A percentile compares a stretch with the other conserved stretches of the same genome.
phyloP scores from a whole-genome alignment of 92 coral and sea anemone species.

The Palythoa caribaeorum region DNA sequence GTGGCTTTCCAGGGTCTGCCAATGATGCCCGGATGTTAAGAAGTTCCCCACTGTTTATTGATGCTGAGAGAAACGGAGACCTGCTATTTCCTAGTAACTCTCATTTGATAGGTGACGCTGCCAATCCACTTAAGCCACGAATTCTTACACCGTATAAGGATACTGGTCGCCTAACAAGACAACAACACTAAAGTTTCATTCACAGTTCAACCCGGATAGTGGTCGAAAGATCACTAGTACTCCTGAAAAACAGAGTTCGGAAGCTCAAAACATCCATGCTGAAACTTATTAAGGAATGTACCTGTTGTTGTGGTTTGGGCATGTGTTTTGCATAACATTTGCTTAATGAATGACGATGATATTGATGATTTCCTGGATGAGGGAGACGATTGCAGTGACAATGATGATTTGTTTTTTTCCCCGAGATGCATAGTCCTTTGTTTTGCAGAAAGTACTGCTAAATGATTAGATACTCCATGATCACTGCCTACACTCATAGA shows the following conservation, averaged over 20 bases:
- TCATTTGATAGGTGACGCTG: slow-evolving; percentile 67
- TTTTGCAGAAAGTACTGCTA: slow-evolving; percentile 39
- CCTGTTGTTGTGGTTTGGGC: slow-evolving; percentile 54
- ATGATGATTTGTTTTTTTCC: slow-evolving; percentile 50
- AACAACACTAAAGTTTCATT: slow-evolving; percentile 21
- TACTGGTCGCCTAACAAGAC: slow-evolving; percentile 12
- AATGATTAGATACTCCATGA: slow-evolving; percentile 45
- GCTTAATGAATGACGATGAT: slow-evolving; percentile 54
- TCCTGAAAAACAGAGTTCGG: slow-evolving; percentile 57
- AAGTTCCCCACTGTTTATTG: slow-evolving; percentile 63
- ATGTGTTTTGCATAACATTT: slow-evolving; percentile 58
- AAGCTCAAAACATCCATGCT: slow-evolving; percentile 57
- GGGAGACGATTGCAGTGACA: slow-evolving; percentile 37
- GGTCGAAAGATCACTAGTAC: slow-evolving; percentile 61
- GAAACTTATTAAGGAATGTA: slow-evolving; percentile 43
- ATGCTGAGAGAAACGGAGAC: slow-evolving; percentile 50
- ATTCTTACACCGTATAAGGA: slow-evolving; percentile 13
- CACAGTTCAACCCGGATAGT: slow-evolving; percentile 64
- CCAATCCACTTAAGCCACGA: slow-evolving; percentile 52
- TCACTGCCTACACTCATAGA: slow-evolving; percentile 23
- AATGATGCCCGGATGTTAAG: slow-evolving; percentile 67
- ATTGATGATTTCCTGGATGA: slow-evolving; percentile 60
- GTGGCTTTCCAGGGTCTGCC: slow-evolving; percentile 77
- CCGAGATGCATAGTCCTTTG: not conserved
- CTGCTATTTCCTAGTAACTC: slow-evolving; percentile 63